Base-by-base conservation (phyloP, 2,797 vertebrate species). In the Gymnoscopelus braueri region DNA sequence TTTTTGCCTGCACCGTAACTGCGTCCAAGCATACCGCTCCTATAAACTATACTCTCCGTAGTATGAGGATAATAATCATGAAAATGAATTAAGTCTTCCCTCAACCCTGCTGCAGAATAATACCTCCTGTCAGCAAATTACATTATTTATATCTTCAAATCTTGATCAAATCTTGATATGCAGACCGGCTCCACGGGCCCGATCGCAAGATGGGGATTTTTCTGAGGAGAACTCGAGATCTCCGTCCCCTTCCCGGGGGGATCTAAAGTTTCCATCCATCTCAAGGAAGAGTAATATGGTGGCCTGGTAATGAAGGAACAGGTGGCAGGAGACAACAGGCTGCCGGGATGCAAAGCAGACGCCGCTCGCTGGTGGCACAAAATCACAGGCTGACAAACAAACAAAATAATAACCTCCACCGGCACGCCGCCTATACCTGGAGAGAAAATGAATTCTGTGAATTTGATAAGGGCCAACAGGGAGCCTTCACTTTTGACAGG, bases 401-500 rank as follows among this genome's bases (percentile, higher is more conserved):
- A 92, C 89, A 90, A 85, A 92, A 93, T 93, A 92, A 93, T 94
- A 91, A 92, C 85, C 81, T 81, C 75, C 69, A 77, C 74, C 84
- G 73, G 88, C 89, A 87, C 77, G 88, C 87, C 86, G 90, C 88
- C 83, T 69, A 79, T 91, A 88, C 88, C 88, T 90, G 81, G 74
- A 88, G 87, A 87, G 90, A 92, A 93, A 93, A 93, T 93, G 83
- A 92, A 93, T 93, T 92, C 65, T 65, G 74, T 58, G 90, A 91
- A 93, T 94, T 93, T 92, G 92, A 94, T 94, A 93, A 93, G 91
- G 91, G 88, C 86, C 92, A 92, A 91, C 89, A 79, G 93, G 92
- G 92, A 94, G 93, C 86, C 89, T 85, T 94, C 91, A 92, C 88
- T 91, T 90, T 92, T 92, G 91, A 92, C 91, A 93, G 91, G 87